These are phyloP conservation scores for Calyptomena viridis DNA, from an alignment of 2,113 vertebrate species.

Conservation along the genomic window DNA sequence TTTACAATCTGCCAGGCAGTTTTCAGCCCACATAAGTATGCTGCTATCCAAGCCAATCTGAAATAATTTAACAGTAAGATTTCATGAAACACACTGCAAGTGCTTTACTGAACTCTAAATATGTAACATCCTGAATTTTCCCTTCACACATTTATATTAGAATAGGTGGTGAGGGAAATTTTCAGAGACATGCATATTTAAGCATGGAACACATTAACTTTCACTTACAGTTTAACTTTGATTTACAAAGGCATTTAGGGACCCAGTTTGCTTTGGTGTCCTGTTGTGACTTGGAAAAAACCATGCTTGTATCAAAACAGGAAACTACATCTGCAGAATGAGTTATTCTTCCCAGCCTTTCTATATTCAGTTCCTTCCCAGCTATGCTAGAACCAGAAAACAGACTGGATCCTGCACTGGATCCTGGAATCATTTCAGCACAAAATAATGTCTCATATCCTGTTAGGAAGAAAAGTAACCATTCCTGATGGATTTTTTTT, in stretches of 20 bases:
- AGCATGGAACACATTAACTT: slow-evolving; percentile 4
- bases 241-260: slow-evolving; percentile 12
- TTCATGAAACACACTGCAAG: background rate
- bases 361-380: background rate
- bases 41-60: slow-evolving; percentile 23
- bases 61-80: slow-evolving; percentile 32
- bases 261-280: background rate
- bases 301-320: background rate
- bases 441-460: background rate
- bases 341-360: background rate
- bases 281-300: background rate
- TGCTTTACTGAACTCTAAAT: slow-evolving; percentile 30
- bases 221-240: background rate
- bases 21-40: slow-evolving; percentile 39
- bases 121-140: background rate
- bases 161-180: slow-evolving; percentile 19
- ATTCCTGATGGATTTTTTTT: background rate
- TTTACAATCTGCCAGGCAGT: slow-evolving; percentile 52
- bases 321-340: background rate
- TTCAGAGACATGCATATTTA: slow-evolving; percentile 2
- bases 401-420: rapidly evolving
- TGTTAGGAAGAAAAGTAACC: background rate
- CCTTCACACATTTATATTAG: slow-evolving; percentile 12
- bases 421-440: background rate
- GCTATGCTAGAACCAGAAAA: background rate